A percentile compares a stretch with the other conserved stretches of the same genome.
phyloP scores from a whole-genome alignment of 2,888 invertebrate genomes.

The Electrophaes corylata region DNA sequence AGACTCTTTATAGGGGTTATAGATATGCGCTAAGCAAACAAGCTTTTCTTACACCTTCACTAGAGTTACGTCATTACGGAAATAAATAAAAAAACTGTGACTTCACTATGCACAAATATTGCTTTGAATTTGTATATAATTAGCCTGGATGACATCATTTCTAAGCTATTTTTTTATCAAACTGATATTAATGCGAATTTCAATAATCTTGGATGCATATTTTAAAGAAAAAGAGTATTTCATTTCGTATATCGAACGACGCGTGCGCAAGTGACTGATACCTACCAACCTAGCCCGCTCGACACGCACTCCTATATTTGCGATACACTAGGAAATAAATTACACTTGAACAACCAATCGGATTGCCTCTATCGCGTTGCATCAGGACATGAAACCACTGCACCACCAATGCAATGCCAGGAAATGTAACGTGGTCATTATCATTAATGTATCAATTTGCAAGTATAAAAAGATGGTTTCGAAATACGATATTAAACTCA shows the following conservation, averaged over 20 bases:
- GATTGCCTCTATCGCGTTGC: constrained; percentile 58
- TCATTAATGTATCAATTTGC: constrained; percentile 40
- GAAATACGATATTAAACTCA: constrained; percentile 56
- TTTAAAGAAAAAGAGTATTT: not conserved
- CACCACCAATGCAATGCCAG: constrained; percentile 34
- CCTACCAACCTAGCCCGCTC: too few species aligned
- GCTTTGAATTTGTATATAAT: not conserved
- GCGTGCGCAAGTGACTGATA: constrained; percentile 55
- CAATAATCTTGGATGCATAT: constrained; percentile 12
- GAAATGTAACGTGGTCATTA: constrained; percentile 38
- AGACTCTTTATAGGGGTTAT: constrained; percentile 59
- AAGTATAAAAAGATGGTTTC: constrained; percentile 21
- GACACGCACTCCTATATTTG: constrained; percentile 61
- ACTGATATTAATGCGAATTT: constrained; percentile 11
- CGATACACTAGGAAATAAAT: constrained; percentile 72
- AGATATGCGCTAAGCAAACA: constrained; percentile 54
- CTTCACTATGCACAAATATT: not conserved
- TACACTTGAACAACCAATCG: constrained; percentile 51
- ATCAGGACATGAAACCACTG: constrained; percentile 56
- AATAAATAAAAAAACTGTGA: constrained; percentile 42
- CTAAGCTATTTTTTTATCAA: constrained; percentile 13
- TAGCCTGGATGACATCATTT: constrained; percentile 13
- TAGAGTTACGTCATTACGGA: constrained; percentile 67
- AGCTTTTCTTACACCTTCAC: constrained; percentile 53
- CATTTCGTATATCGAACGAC: constrained; percentile 60